Conservation (phyloP, 2,113 vertebrate genomes). For the Toxotes chatareus region DNA sequence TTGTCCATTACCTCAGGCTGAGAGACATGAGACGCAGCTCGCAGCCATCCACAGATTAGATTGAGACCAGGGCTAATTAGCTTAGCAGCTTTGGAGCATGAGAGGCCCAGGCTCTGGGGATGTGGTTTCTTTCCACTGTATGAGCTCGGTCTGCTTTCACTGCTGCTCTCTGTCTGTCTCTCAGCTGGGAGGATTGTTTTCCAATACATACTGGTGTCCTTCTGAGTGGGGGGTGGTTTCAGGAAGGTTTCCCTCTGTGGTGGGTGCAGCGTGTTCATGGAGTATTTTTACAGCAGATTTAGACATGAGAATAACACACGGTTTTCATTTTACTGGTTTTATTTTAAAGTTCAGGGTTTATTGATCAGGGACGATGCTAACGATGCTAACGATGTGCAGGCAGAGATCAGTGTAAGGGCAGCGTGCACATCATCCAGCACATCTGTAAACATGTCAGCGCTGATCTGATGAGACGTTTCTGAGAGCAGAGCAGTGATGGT, state of each 20-base stretch:
- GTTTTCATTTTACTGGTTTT: no score
- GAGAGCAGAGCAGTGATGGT: no score
- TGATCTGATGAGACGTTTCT: no score
- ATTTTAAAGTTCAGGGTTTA: no score
- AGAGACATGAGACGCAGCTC: slow-evolving; percentile 58
- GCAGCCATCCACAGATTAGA: slow-evolving; percentile 67
- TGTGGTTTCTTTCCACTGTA: slow-evolving; percentile 23
- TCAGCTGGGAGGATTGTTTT: slow-evolving; percentile 19
- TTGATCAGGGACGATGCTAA: no score
- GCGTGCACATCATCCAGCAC: no score
- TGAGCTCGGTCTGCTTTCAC: slow-evolving; percentile 2
- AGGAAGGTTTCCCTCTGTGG: neutral
- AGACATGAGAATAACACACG: no score
- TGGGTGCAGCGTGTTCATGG: no score
- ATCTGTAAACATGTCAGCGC: no score
- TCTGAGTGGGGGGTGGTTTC: neutral
- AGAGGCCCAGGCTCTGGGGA: slow-evolving; percentile 46
- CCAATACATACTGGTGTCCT: neutral
- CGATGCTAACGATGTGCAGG: no score
- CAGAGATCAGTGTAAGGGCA: no score
- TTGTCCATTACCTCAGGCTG: slow-evolving; percentile 69
- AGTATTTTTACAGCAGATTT: neutral
- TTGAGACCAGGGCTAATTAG: slow-evolving; percentile 66
- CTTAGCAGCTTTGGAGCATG: slow-evolving; percentile 59
- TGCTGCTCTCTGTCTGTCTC: neutral